Conservation (phyloP, 2,797 vertebrate species). For the Chiloscyllium punctatum region DNA sequence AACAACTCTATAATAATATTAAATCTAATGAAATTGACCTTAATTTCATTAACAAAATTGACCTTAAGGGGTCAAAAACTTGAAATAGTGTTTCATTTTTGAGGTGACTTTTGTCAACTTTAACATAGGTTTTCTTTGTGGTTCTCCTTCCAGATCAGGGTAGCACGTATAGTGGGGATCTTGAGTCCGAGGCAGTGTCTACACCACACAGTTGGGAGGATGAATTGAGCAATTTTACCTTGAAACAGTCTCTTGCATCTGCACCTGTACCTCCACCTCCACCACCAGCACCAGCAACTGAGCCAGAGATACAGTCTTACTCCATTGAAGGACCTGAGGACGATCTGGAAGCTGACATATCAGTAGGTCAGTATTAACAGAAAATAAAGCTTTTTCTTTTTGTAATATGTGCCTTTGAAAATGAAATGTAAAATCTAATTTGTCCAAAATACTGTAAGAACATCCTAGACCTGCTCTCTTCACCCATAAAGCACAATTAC, state of each 20-base stretch:
- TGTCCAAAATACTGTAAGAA: background rate
- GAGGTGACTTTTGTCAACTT: background rate
- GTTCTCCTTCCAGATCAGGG: constrained; percentile 64
- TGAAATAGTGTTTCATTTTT: background rate
- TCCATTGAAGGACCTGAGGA: constrained; percentile 63
- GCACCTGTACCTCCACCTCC: constrained; percentile 41
- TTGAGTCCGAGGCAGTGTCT: constrained; percentile 82
- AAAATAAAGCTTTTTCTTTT: background rate
- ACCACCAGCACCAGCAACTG: constrained; percentile 53
- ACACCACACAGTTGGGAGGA: constrained; percentile 85
- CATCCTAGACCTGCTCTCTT: background rate
- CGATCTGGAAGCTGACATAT: constrained; percentile 86
- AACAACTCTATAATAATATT: background rate
- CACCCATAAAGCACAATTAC: background rate
- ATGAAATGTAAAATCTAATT: background rate
- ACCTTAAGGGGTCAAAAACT: background rate
- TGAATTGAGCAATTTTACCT: constrained; percentile 68
- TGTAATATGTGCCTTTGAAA: background rate
- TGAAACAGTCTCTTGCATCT: constrained; percentile 19
- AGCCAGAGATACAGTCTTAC: constrained; percentile 56
- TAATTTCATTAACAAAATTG: background rate
- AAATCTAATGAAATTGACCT: no score
- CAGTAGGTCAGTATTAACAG: constrained; percentile 65
- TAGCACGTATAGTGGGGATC: constrained; percentile 78
- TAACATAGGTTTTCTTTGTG: background rate